phyloP scores from a whole-genome alignment of 2,888 invertebrate species.

The Dinocampus coccinellae region DNA sequence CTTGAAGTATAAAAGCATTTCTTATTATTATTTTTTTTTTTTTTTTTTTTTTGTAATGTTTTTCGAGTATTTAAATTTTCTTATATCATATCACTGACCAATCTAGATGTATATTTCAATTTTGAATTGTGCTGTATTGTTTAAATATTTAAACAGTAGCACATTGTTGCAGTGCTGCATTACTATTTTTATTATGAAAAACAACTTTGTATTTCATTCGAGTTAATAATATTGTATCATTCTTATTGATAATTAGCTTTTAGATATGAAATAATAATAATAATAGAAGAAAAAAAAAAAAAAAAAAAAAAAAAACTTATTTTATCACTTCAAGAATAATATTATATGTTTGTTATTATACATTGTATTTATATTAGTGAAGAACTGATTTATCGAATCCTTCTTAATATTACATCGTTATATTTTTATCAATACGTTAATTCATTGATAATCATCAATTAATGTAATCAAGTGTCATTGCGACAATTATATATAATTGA shows the following conservation, averaged over 20 bases:
- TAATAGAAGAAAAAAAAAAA: too few species aligned
- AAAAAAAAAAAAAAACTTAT: too few species aligned
- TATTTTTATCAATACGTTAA: not conserved
- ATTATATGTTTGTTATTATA: not conserved
- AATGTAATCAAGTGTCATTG: not conserved
- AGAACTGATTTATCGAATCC: not conserved
- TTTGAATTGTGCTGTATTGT: slow-evolving; percentile 41
- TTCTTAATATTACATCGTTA: not conserved
- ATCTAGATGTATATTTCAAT: slow-evolving; percentile 30
- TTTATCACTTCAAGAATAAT: not conserved
- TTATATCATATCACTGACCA: slow-evolving; percentile 36
- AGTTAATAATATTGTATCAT: not conserved
- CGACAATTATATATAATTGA: not conserved
- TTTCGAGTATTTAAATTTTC: slow-evolving; percentile 43
- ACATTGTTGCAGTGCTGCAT: not conserved
- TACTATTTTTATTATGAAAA: not conserved
- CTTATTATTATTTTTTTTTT: not conserved
- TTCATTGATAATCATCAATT: not conserved
- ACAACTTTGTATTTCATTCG: not conserved
- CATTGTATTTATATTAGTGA: not conserved
- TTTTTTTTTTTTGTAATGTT: slow-evolving; percentile 9
- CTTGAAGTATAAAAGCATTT: too few species aligned
- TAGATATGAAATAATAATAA: not conserved
- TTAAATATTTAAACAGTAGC: slow-evolving; percentile 21
- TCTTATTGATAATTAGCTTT: not conserved